Conservation (phyloP, 2,797 vertebrate genomes). For the Phalloptychus januarius region DNA sequence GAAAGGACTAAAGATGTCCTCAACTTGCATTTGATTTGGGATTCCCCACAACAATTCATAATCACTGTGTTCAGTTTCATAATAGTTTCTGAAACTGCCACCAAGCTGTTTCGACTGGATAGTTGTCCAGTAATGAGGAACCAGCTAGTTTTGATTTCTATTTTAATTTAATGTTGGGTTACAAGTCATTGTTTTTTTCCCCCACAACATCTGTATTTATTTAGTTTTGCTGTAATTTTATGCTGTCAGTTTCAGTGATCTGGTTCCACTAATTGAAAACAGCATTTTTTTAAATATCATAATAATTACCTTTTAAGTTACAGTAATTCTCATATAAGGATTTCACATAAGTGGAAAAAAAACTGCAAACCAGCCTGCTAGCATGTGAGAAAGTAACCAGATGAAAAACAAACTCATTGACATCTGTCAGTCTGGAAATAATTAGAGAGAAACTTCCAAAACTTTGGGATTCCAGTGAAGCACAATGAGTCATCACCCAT, state of each 20-base stretch:
- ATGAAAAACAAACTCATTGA: not conserved
- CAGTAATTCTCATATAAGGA: not conserved
- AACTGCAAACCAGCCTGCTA: not conserved
- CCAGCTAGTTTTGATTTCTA: conserved; percentile 7
- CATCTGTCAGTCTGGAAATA: not conserved
- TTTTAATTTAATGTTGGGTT: not conserved
- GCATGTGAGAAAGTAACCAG: not conserved
- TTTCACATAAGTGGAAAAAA: not conserved
- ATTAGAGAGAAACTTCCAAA: not conserved
- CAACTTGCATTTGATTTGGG: not conserved
- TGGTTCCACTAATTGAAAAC: not conserved
- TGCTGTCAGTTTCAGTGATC: not conserved
- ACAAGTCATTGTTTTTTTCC: not conserved
- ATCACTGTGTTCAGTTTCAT: not conserved
- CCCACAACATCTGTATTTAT: not conserved
- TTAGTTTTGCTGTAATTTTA: not conserved
- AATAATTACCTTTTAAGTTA: not conserved
- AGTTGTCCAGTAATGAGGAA: not conserved
- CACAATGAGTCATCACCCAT: too few relatives aligned
- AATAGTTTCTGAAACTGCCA: not conserved
- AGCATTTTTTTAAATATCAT: not conserved
- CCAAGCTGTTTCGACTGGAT: not conserved
- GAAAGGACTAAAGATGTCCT: not conserved
- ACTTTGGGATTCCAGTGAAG: too few relatives aligned
- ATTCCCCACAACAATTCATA: not conserved